A percentile compares a stretch with the other conserved stretches of the same genome.
phyloP scores from a whole-genome alignment of 2,888 invertebrate genomes.

The Trichacis sp. region DNA sequence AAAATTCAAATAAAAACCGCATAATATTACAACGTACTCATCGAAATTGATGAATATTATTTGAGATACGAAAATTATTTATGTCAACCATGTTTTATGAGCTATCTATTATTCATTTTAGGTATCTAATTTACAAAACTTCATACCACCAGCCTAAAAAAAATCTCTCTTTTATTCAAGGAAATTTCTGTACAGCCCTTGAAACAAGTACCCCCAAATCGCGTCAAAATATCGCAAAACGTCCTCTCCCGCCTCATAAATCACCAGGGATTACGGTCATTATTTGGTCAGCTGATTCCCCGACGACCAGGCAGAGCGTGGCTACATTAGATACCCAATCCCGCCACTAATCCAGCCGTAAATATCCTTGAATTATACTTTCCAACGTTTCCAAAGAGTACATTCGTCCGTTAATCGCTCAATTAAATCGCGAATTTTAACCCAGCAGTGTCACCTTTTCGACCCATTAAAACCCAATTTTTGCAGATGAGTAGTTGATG shows the following conservation, averaged over 20 bases:
- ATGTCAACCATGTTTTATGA: too few relatives aligned
- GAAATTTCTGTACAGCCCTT: too few relatives aligned
- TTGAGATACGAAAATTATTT: too few relatives aligned
- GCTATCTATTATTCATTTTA: too few relatives aligned
- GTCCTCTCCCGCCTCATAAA: slow-evolving; percentile 25
- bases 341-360: slow-evolving; percentile 65
- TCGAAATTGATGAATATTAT: too few relatives aligned
- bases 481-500: slow-evolving; percentile 6
- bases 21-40: too few relatives aligned
- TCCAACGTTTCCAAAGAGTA: slow-evolving; percentile 55
- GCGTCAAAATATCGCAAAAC: slow-evolving; percentile 15
- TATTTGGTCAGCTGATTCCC: slow-evolving; percentile 56
- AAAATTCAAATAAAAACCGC: too few relatives aligned
- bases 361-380: slow-evolving; percentile 68
- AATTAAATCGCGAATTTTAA: slow-evolving; percentile 68
- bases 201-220: background rate
- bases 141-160: too few relatives aligned
- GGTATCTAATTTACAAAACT: too few relatives aligned
- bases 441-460: slow-evolving; percentile 15
- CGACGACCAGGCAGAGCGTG: slow-evolving; percentile 56
- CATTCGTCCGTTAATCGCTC: slow-evolving; percentile 69
- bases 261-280: slow-evolving; percentile 41
- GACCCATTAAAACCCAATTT: slow-evolving; percentile 9
- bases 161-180: too few relatives aligned
- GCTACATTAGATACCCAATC: slow-evolving; percentile 65